Base-by-base conservation (phyloP, 2,888 invertebrate genomes). In the Syrphus vitripennis region DNA sequence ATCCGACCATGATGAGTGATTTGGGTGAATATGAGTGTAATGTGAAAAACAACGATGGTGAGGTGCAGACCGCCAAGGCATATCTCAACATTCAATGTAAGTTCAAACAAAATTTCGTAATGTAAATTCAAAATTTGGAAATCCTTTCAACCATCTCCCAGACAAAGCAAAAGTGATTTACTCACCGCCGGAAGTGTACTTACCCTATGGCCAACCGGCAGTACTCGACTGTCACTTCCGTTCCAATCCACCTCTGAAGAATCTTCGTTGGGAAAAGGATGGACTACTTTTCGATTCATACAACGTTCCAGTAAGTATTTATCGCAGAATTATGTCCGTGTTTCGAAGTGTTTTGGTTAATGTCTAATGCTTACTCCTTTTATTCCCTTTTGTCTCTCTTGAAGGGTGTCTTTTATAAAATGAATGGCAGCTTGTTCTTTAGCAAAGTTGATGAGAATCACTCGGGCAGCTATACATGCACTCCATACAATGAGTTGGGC, bases 61-160 rank as follows among this genome's bases (percentile, higher is more conserved):
- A 95, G 89, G 93, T 94, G 84, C 97, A 98, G 92, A 95, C 95
- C 83, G 97, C 97, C 67, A 94, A 95, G 88, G 98, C 98, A 81
- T 97, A 95, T 93, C 95, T 98, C 88, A 97, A 98, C 92, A 97
- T 98, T 87, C 97, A 98, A 93, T 98, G 98, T 98, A 92, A 95
- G 96, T 94, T 1, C 1, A 59, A 24, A 14, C 6, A 34, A 40
- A 14, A n/a, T 57, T 31, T 19, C 57, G 31, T 24, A 29, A 6
- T 61, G n/a, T 59, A 14, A 26, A 63, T 42, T 63, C 26, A 40
- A 55, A 50, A 29, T 63, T 65, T 26, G 59, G 34, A 72, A 21
- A 48, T 53, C 55, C 19, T 76, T 78, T 67, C 31, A 93, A 12
- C 93, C 98, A n/a, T 5, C n/a, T 42, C 5, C 10, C 1, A 57